A percentile compares a stretch with the other conserved stretches of the same genome.
Evolutionary conservation across 2,113 vertebrate genomes (phyloP).

Genomic region (Sorex fumeus): DNA sequence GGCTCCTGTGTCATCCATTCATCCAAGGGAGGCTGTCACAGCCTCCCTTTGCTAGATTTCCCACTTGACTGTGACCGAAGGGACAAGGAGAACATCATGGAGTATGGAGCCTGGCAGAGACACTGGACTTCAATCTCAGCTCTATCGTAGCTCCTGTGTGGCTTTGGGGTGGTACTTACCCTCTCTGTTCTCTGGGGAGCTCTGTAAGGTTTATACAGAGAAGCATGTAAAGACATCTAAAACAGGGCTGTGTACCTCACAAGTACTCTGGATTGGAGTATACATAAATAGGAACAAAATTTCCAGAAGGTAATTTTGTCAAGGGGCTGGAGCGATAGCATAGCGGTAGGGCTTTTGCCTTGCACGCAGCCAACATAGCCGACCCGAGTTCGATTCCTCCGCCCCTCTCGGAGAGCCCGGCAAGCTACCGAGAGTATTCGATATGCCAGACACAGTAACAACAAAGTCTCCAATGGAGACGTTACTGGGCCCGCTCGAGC

Average conservation of each 20-base stretch:
- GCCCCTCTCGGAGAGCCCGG: too few species aligned
- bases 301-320: not conserved
- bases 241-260: not conserved
- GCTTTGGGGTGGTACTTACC: not conserved
- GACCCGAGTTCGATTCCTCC: too few species aligned
- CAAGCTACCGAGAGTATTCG: too few species aligned
- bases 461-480: too few species aligned
- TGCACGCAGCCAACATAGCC: too few species aligned
- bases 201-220: not conserved
- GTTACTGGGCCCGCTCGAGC: too few species aligned
- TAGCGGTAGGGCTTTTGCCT: too few species aligned
- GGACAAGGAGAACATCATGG: not conserved
- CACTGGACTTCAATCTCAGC: not conserved
- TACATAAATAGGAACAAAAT: slow-evolving; percentile 2
- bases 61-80: not conserved
- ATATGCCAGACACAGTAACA: too few species aligned
- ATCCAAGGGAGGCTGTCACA: too few species aligned
- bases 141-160: not conserved
- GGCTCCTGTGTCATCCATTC: not conserved
- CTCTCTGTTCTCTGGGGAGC: not conserved
- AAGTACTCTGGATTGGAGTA: not conserved
- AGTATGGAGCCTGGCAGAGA: not conserved
- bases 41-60: not conserved
- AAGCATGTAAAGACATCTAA: not conserved
- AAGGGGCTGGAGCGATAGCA: too few species aligned